Conservation (phyloP, 2,113 vertebrate genomes). For the Sebastes fasciatus region DNA sequence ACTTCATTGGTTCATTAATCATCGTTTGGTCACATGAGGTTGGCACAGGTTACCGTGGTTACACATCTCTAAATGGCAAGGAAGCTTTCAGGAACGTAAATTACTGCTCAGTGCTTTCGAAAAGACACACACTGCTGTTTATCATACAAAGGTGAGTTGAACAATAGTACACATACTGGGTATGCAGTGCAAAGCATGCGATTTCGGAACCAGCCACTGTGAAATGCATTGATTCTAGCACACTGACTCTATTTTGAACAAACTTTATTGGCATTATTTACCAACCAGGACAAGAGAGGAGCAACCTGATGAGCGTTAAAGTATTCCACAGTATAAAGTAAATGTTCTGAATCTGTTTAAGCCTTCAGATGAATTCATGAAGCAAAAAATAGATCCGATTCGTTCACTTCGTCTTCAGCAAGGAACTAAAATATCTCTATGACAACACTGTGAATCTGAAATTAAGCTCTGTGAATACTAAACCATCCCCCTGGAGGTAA, state of each 20-base stretch:
- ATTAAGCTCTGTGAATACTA: conserved; percentile 20
- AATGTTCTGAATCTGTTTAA: not conserved
- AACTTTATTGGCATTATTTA: not conserved
- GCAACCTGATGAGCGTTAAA: not conserved
- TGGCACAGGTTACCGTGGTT: too few species aligned
- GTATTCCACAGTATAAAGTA: not conserved
- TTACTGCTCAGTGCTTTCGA: too few species aligned
- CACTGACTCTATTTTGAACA: not conserved
- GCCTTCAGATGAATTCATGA: conserved; percentile 11
- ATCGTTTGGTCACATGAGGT: too few species aligned
- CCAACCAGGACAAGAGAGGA: not conserved
- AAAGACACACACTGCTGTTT: too few species aligned
- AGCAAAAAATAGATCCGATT: conserved; percentile 35
- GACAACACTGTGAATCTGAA: conserved; percentile 25
- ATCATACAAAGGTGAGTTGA: too few species aligned
- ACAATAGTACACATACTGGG: too few species aligned
- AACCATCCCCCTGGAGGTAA: conserved; percentile 6
- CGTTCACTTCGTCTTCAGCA: not conserved
- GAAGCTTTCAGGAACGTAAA: too few species aligned
- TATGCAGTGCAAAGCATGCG: too few species aligned
- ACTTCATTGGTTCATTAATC: too few species aligned
- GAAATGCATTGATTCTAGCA: not conserved
- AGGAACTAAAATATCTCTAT: conserved; percentile 8
- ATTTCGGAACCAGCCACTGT: too few species aligned
- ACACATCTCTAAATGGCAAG: too few species aligned